phyloP scores from a whole-genome alignment of 2,797 vertebrate species.

The Platyrinchus mystaceus region DNA sequence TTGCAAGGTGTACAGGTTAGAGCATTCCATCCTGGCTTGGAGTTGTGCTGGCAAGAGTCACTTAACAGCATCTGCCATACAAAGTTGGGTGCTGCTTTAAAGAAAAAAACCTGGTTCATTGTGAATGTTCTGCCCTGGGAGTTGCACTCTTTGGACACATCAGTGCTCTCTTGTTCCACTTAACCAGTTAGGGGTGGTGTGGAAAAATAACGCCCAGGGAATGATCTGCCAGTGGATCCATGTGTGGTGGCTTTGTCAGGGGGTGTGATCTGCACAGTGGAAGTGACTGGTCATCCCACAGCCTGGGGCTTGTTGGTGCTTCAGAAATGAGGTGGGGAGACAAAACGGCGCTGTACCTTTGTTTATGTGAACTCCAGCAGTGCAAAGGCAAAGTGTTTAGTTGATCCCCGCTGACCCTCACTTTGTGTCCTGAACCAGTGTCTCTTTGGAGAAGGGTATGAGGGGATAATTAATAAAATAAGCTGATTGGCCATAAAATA shows the following conservation, averaged over 20 bases:
- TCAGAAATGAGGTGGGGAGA: background rate
- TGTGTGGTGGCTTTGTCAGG: fast-evolving
- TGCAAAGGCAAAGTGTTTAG: fast-evolving
- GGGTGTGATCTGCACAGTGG: fast-evolving
- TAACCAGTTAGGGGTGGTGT: fast-evolving
- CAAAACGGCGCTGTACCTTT: fast-evolving
- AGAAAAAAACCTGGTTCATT: fast-evolving
- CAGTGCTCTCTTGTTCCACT: fast-evolving
- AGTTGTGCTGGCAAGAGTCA: background rate
- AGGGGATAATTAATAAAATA: background rate
- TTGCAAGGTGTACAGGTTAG: background rate
- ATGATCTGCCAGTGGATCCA: background rate
- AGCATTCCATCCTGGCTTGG: background rate
- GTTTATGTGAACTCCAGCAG: background rate
- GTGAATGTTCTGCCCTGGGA: background rate
- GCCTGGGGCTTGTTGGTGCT: background rate
- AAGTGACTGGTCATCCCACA: fast-evolving
- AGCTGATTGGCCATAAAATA: fast-evolving
- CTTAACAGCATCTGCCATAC: fast-evolving
- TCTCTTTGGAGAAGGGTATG: background rate
- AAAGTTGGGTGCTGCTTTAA: background rate
- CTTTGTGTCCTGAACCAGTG: background rate
- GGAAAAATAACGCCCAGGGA: fast-evolving
- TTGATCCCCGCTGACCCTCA: fast-evolving
- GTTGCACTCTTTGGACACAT: fast-evolving